These are phyloP conservation scores for Spea bombifrons DNA, from an alignment of 2,113 vertebrate genomes.

Conservation along the genomic window DNA sequence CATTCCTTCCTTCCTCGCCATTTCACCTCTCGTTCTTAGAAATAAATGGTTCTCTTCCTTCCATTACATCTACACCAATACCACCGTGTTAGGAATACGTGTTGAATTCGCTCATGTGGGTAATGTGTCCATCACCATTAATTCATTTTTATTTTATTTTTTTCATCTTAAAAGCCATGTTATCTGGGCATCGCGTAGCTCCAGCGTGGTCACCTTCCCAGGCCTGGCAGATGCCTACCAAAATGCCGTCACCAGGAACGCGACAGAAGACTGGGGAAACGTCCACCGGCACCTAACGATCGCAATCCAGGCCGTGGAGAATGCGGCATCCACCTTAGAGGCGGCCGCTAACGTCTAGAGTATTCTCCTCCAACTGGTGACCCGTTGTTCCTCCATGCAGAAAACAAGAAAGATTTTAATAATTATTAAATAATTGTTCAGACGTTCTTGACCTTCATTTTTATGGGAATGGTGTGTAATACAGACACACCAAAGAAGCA, in stretches of 20 bases:
- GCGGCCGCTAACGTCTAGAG: slow-evolving; percentile 54
- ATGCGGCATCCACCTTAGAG: slow-evolving; percentile 68
- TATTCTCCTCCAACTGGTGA: background rate
- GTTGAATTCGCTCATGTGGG: too few species aligned
- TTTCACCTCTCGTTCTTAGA: too few species aligned
- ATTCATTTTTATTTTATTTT: background rate
- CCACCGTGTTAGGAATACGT: too few species aligned
- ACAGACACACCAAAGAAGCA: too few species aligned
- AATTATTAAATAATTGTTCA: too few species aligned
- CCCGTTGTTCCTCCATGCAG: too few species aligned
- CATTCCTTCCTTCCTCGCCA: too few species aligned
- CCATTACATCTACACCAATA: too few species aligned
- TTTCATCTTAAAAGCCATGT: slow-evolving; percentile 63
- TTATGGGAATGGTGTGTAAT: too few species aligned
- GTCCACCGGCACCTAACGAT: slow-evolving; percentile 77
- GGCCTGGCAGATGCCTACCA: slow-evolving; percentile 75
- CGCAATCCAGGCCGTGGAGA: slow-evolving; percentile 70
- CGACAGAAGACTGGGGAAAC: slow-evolving; percentile 61
- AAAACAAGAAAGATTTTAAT: too few species aligned
- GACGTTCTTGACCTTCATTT: too few species aligned
- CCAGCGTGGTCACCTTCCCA: slow-evolving; percentile 69
- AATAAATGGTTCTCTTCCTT: too few species aligned
- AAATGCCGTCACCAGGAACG: slow-evolving; percentile 43
- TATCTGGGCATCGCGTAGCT: slow-evolving; percentile 73
- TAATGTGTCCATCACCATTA: background rate